phyloP scores from a whole-genome alignment of 2,888 invertebrate genomes.

The Ferrisia virgata region DNA sequence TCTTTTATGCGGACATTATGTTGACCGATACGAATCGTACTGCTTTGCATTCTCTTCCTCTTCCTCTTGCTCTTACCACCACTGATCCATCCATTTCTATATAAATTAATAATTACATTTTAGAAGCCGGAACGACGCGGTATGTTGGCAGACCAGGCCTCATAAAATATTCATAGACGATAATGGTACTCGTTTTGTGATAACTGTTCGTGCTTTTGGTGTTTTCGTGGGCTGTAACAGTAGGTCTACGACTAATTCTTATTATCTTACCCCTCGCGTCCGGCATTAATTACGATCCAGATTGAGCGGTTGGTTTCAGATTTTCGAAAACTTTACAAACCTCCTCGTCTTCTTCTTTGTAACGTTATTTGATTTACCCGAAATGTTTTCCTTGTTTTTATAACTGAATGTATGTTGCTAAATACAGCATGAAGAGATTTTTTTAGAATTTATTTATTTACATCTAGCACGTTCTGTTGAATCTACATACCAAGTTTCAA shows the following conservation, averaged over 20 bases:
- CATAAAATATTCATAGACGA: background rate
- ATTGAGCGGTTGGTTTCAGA: background rate
- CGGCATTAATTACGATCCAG: background rate
- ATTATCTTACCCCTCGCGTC: background rate
- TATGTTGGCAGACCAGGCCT: background rate
- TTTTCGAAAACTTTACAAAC: background rate
- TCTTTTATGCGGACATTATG: background rate
- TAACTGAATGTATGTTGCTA: too few relatives aligned
- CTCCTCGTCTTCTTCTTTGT: too few relatives aligned
- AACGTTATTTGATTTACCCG: background rate
- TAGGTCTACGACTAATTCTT: background rate
- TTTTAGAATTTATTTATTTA: too few relatives aligned
- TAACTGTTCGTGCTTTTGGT: slow-evolving; percentile 7
- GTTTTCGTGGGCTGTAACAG: background rate
- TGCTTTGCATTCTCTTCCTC: background rate
- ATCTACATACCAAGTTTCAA: too few relatives aligned
- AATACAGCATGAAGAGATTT: too few relatives aligned
- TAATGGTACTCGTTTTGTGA: background rate
- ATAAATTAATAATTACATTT: slow-evolving; percentile 7
- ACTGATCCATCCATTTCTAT: too few relatives aligned
- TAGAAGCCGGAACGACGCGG: background rate
- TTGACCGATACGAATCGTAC: background rate
- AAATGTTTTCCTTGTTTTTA: background rate
- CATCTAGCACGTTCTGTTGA: too few relatives aligned
- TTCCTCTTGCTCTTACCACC: too few relatives aligned